A percentile compares a stretch with the other conserved stretches of the same genome.
These are phyloP conservation scores for Valencia hispanica DNA, from an alignment of 2,797 vertebrate genomes.

Conservation along the genomic window DNA sequence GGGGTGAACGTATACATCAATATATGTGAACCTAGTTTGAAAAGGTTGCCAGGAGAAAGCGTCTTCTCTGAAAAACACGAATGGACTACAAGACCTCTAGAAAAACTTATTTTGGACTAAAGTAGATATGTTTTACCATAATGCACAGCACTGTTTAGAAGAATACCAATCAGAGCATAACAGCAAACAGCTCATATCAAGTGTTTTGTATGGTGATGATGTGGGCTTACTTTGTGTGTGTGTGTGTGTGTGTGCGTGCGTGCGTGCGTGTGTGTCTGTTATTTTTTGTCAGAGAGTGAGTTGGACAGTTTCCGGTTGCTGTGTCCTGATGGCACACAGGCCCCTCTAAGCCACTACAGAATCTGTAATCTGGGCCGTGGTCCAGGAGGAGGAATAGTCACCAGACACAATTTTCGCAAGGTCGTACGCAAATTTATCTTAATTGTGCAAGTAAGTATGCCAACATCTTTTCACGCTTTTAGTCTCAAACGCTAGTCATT, in stretches of 20 bases:
- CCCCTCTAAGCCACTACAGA: conserved; percentile 79
- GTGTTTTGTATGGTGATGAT: neutral
- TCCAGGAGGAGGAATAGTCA: conserved; percentile 83
- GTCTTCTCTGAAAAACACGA: neutral
- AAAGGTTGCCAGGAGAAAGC: neutral
- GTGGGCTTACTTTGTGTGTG: neutral
- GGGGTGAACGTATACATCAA: neutral
- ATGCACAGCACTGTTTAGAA: conserved; percentile 1
- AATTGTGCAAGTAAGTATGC: conserved; percentile 77
- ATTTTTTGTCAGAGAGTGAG: conserved; percentile 77
- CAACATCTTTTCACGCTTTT: neutral
- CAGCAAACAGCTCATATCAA: neutral
- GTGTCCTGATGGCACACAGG: conserved; percentile 86
- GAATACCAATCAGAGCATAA: neutral
- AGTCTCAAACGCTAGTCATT: neutral
- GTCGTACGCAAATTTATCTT: conserved; percentile 84
- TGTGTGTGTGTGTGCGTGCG: no score
- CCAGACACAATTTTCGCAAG: conserved; percentile 84
- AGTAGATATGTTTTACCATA: neutral
- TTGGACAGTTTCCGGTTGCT: conserved; percentile 81
- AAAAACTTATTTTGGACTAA: neutral
- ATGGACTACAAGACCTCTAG: neutral
- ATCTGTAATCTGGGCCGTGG: conserved; percentile 88
- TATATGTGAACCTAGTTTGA: neutral
- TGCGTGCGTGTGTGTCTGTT: no score